These are phyloP conservation scores for Karalla daura DNA, from an alignment of 2,797 vertebrate species.

Conservation along the genomic window DNA sequence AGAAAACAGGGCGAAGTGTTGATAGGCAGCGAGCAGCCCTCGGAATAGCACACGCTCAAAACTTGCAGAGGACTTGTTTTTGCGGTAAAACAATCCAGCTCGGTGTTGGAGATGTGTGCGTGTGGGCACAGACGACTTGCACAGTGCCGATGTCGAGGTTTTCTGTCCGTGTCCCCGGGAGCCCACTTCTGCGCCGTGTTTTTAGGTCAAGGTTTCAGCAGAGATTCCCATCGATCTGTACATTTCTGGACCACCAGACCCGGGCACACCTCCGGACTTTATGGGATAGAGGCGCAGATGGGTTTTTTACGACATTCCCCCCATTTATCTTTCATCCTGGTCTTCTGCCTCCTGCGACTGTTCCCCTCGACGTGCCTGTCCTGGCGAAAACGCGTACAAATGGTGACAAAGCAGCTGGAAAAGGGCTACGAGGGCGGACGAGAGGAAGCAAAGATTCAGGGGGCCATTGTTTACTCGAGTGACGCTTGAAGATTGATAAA, in stretches of 20 bases:
- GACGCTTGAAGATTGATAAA: constrained; percentile 47
- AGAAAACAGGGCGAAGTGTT: constrained; percentile 17
- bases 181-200: not conserved
- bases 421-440: constrained; percentile 56
- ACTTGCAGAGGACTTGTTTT: constrained; percentile 5
- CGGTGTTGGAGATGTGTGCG: not conserved
- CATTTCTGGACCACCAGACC: constrained; percentile 18
- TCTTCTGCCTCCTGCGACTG: constrained; percentile 3
- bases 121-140: not conserved
- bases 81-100: not conserved
- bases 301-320: constrained; percentile 34
- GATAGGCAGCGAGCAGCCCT: constrained; percentile 21
- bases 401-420: constrained; percentile 67
- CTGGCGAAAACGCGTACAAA: constrained; percentile 58
- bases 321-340: constrained; percentile 12
- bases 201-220: constrained; percentile 11
- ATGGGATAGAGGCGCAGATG: constrained; percentile 30
- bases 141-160: no score
- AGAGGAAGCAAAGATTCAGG: constrained; percentile 58
- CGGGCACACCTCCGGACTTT: constrained; percentile 24
- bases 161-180: not conserved
- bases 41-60: constrained; percentile 22
- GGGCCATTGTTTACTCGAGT: constrained; percentile 58
- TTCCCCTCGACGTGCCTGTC: constrained; percentile 19
- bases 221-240: no score